Conservation (phyloP, 2,113 vertebrate species). For the Corythornis cristatus region DNA sequence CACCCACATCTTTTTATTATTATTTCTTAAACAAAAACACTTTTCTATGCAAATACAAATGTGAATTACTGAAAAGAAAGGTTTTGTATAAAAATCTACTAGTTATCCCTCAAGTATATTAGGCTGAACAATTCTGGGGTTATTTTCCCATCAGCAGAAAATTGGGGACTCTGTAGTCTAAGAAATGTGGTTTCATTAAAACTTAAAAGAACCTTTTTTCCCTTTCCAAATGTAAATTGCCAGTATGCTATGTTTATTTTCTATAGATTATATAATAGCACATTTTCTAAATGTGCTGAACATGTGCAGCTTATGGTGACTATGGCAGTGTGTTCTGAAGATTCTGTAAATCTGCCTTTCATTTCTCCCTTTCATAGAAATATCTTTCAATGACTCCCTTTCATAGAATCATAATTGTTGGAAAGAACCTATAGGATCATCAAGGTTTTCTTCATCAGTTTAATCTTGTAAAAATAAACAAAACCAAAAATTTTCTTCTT, state of each 20-base stretch:
- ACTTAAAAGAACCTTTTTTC: background rate
- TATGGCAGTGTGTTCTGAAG: background rate
- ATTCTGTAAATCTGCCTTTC: background rate
- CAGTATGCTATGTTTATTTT: background rate
- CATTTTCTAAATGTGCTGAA: background rate
- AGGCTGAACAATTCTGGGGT: background rate
- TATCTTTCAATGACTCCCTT: no score
- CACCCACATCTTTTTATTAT: rapidly evolving
- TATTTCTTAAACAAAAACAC: background rate
- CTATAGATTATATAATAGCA: background rate
- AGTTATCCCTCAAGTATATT: background rate
- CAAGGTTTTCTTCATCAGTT: background rate
- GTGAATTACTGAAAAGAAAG: background rate
- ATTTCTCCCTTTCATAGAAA: background rate
- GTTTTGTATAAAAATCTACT: background rate
- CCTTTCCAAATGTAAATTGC: background rate
- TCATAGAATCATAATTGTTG: no score
- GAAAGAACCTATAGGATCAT: no score
- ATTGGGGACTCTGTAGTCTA: background rate
- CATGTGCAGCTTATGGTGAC: background rate
- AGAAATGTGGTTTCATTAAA: background rate
- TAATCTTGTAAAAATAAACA: background rate
- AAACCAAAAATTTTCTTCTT: background rate
- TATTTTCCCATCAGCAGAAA: background rate
- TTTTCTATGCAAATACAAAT: background rate